These are phyloP conservation scores for Eubasilissa regina DNA, from an alignment of 1,140 invertebrate species.

Conservation along the genomic window DNA sequence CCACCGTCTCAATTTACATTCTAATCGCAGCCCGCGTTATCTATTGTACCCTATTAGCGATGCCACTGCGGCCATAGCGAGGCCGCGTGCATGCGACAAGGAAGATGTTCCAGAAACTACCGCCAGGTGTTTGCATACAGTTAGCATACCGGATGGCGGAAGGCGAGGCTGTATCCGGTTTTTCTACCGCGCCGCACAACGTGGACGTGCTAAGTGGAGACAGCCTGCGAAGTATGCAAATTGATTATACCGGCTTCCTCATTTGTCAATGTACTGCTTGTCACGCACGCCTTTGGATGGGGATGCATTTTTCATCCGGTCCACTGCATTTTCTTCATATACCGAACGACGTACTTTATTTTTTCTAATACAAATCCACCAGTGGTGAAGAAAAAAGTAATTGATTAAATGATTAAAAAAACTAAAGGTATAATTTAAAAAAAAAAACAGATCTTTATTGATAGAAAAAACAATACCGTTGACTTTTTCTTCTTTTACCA, in stretches of 20 bases:
- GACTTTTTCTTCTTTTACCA: too few species aligned
- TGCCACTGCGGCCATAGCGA: constrained; percentile 23
- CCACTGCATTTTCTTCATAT: too few species aligned
- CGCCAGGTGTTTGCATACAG: constrained; percentile 31
- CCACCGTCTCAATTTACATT: constrained; percentile 44
- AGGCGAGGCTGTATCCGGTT: constrained; percentile 10
- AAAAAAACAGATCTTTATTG: too few species aligned
- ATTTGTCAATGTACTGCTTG: neutral
- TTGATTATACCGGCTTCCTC: neutral
- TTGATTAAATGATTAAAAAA: too few species aligned
- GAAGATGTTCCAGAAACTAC: constrained; percentile 21
- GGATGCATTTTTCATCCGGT: too few species aligned
- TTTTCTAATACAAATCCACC: too few species aligned
- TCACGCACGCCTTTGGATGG: too few species aligned
- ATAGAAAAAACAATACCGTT: too few species aligned
- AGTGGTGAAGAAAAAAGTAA: too few species aligned
- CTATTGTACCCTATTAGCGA: constrained; percentile 37
- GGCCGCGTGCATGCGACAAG: neutral
- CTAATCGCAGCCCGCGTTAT: constrained; percentile 37
- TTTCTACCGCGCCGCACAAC: neutral
- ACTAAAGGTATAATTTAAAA: too few species aligned
- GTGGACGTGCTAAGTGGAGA: neutral
- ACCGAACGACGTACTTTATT: too few species aligned
- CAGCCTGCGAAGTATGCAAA: constrained; percentile 7
- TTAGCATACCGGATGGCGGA: constrained; percentile 15